phyloP scores from a whole-genome alignment of 2,113 vertebrate species.

The Cynocephalus volans region DNA sequence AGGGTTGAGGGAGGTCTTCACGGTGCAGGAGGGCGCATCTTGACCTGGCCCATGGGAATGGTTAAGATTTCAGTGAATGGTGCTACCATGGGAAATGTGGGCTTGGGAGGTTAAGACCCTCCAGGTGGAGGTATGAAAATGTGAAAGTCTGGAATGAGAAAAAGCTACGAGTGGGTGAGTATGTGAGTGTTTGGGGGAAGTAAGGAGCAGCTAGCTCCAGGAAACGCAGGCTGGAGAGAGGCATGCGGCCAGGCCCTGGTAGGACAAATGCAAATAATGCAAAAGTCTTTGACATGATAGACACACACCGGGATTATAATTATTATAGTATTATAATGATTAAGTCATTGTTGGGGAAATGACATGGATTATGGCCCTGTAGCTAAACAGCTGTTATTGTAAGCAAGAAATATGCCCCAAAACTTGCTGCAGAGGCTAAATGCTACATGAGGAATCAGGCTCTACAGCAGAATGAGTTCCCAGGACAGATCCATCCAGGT shows the following conservation, averaged over 20 bases:
- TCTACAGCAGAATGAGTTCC: constrained; percentile 55
- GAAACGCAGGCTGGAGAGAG: neutral
- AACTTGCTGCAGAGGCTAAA: constrained; percentile 1
- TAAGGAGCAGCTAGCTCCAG: neutral
- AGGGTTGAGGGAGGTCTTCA: neutral
- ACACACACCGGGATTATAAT: neutral
- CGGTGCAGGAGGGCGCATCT: neutral
- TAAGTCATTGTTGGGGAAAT: neutral
- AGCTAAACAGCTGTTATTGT: constrained; percentile 37
- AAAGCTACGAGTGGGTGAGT: neutral
- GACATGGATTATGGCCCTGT: neutral
- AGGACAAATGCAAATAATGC: neutral
- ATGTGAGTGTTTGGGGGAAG: neutral
- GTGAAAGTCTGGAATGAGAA: neutral
- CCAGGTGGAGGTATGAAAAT: neutral
- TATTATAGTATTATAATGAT: neutral
- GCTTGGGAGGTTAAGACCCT: neutral
- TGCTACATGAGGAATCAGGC: neutral
- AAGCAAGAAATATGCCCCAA: constrained; percentile 51
- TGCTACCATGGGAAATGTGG: neutral
- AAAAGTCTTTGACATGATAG: neutral
- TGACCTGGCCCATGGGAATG: neutral
- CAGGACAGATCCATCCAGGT: constrained; percentile 35
- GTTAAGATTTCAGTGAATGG: neutral
- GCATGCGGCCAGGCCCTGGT: neutral